Evolutionary conservation across 2,888 invertebrate genomes (phyloP).

Genomic region (Stramonita haemastoma): DNA sequence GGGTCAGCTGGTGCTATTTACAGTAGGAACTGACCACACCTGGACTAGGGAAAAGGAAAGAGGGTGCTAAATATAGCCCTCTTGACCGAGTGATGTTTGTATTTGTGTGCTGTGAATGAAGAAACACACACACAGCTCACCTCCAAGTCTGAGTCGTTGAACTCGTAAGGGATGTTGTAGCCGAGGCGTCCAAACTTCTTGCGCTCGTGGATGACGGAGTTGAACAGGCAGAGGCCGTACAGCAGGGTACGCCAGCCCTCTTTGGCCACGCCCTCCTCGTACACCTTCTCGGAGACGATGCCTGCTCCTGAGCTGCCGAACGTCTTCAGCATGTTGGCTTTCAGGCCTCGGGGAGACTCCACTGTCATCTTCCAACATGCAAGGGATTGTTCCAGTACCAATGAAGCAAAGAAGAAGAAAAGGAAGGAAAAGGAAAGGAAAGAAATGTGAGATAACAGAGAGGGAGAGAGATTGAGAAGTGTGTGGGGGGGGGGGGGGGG

Average conservation of each 20-base stretch:
- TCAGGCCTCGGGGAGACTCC: constrained; percentile 75
- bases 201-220: constrained; percentile 76
- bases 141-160: constrained; percentile 77
- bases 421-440: background rate
- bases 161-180: constrained; percentile 77
- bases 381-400: background rate
- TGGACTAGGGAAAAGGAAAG: too few relatives aligned
- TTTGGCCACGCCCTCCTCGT: constrained; percentile 61
- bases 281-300: constrained; percentile 69
- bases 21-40: too few relatives aligned
- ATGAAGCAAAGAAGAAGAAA: background rate
- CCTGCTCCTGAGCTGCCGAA: constrained; percentile 74
- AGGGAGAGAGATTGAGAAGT: too few relatives aligned
- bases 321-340: constrained; percentile 74
- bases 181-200: constrained; percentile 77
- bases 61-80: too few relatives aligned
- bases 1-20: too few relatives aligned
- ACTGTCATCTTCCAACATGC: constrained; percentile 74
- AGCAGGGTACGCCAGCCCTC: constrained; percentile 72
- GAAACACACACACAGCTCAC: constrained; percentile 57
- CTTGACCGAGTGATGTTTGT: too few relatives aligned
- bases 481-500: too few relatives aligned
- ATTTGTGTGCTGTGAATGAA: background rate
- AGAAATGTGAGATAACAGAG: background rate
- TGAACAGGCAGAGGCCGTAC: constrained; percentile 76